phyloP scores from a whole-genome alignment of 2,797 vertebrate genomes.

The Podarcis siculus region DNA sequence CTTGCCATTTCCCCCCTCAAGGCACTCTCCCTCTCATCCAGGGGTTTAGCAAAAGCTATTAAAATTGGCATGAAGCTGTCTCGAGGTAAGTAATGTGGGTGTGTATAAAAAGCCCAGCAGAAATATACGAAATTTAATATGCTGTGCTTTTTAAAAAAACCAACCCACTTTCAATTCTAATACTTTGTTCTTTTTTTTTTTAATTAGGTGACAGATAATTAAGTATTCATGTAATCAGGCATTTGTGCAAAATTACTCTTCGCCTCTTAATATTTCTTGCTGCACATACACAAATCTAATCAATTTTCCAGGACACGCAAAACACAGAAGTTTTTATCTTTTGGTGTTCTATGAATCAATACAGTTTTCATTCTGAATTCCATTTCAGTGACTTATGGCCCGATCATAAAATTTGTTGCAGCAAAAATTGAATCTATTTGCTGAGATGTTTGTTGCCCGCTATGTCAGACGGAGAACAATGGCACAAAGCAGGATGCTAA shows the following conservation, averaged over 20 bases:
- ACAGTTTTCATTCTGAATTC: conserved; percentile 43
- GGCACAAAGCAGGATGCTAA: background rate
- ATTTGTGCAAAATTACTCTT: conserved; percentile 45
- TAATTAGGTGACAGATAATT: conserved; percentile 56
- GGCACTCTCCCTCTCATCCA: background rate
- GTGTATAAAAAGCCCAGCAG: conserved; percentile 8
- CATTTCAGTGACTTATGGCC: conserved; percentile 46
- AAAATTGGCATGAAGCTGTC: conserved; percentile 40
- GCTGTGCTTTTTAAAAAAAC: conserved; percentile 40
- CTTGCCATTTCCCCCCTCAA: background rate
- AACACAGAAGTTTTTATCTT: conserved; percentile 50
- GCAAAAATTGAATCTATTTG: conserved; percentile 10
- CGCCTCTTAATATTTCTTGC: conserved; percentile 41
- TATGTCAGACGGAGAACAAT: background rate
- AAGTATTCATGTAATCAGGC: conserved; percentile 41
- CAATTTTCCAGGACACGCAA: conserved; percentile 41
- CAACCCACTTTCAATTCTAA: conserved; percentile 7
- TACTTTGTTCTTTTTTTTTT: conserved; percentile 48
- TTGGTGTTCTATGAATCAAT: conserved; percentile 41
- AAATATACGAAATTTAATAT: conserved; percentile 45
- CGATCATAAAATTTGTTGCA: conserved; percentile 29
- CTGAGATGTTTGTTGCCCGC: background rate
- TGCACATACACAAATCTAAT: conserved; percentile 50
- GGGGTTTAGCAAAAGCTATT: conserved; percentile 53
- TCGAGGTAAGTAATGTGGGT: conserved; percentile 37